phyloP scores from a whole-genome alignment of 2,888 invertebrate species.

The Protonemura montana region DNA sequence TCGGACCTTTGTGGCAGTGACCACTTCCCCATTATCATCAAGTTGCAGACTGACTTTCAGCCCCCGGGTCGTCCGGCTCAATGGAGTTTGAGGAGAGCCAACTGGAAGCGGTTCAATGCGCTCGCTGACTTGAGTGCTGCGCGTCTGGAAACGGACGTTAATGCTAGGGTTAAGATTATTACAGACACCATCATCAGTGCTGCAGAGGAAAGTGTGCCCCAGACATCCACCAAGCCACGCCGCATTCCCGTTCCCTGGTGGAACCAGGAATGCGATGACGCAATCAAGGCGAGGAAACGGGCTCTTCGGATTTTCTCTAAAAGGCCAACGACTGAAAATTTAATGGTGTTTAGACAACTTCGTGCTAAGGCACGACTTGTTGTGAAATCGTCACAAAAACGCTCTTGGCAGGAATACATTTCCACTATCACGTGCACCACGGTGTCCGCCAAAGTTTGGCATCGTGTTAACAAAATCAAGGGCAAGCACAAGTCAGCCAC shows the following conservation, averaged over 20 bases:
- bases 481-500: conserved; percentile 26
- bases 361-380: conserved; percentile 33
- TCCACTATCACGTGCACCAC: conserved; percentile 12
- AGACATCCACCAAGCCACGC: conserved; percentile 17
- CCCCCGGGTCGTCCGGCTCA: neutral
- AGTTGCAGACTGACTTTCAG: conserved; percentile 1
- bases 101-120: conserved; percentile 1
- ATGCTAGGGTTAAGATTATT: neutral
- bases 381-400: conserved; percentile 36
- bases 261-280: conserved; percentile 39
- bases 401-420: conserved; percentile 27
- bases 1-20: conserved; percentile 23
- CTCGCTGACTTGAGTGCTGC: neutral
- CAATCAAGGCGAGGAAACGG: conserved; percentile 33
- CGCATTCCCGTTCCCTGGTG: conserved; percentile 38
- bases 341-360: conserved; percentile 20
- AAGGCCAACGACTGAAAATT: conserved; percentile 20
- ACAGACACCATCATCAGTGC: neutral
- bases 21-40: conserved; percentile 19
- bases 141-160: neutral
- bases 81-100: conserved; percentile 1
- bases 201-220: conserved; percentile 17
- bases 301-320: conserved; percentile 37
- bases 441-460: conserved; percentile 13
- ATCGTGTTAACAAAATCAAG: conserved; percentile 26